A percentile compares a stretch with the other conserved stretches of the same genome.
Evolutionary conservation across 1,140 invertebrate species (phyloP).

Genomic region (Calephelis virginiensis): DNA sequence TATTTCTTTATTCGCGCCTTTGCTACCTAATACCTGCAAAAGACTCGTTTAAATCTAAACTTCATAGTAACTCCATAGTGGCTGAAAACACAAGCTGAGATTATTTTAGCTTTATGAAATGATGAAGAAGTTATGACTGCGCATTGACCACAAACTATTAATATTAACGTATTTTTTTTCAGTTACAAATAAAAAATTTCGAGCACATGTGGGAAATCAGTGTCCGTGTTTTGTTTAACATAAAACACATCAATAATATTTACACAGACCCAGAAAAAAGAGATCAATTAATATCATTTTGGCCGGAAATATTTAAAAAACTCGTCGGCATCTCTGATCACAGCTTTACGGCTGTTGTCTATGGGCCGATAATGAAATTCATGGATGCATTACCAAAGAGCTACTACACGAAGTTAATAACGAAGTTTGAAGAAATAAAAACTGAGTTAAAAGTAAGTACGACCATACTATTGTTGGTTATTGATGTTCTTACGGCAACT

Average conservation of each 20-base stretch:
- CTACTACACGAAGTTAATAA: conserved; percentile 71
- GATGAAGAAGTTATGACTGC: neutral
- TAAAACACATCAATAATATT: conserved; percentile 80
- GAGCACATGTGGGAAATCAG: conserved; percentile 81
- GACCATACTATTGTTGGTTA: neutral
- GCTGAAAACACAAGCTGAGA: too few species aligned
- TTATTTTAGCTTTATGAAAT: too few species aligned
- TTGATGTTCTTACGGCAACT: too few species aligned
- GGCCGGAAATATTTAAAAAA: conserved; percentile 78
- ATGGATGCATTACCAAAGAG: conserved; percentile 73
- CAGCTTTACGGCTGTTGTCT: conserved; percentile 78
- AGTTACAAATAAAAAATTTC: conserved; percentile 80
- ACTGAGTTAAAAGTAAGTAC: conserved; percentile 78
- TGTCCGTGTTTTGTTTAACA: conserved; percentile 76
- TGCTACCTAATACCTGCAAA: too few species aligned
- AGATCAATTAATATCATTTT: conserved; percentile 79
- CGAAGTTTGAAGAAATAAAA: conserved; percentile 79
- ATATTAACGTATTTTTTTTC: conserved; percentile 27
- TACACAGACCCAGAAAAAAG: conserved; percentile 80
- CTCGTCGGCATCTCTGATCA: conserved; percentile 79
- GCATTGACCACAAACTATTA: too few species aligned
- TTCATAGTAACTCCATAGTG: too few species aligned
- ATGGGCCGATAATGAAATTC: conserved; percentile 78
- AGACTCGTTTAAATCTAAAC: too few species aligned
- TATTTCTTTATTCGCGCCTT: too few species aligned